Conservation (phyloP, 1,140 invertebrate genomes). For the Oryctes rhinoceros region DNA sequence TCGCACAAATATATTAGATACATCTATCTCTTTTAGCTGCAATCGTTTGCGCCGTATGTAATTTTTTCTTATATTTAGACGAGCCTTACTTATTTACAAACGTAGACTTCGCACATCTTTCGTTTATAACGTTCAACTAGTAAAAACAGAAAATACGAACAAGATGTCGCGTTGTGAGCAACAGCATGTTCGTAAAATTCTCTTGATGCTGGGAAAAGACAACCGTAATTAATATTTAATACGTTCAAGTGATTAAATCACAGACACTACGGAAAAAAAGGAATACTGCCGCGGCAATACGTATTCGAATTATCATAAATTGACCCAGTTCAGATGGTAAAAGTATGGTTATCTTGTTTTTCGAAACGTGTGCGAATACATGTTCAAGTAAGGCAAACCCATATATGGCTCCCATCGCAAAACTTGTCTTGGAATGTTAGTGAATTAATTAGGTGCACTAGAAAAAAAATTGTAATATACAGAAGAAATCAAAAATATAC, state of each 20-base stretch:
- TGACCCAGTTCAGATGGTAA: slow-evolving; percentile 8
- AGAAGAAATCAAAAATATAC: not conserved
- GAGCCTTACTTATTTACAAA: no score
- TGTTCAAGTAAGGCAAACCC: not conserved
- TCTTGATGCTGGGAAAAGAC: not conserved
- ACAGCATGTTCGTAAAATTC: not conserved
- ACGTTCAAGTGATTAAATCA: not conserved
- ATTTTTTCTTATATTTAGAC: no score
- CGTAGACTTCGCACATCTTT: no score
- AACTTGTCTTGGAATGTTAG: not conserved
- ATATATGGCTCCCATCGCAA: slow-evolving; percentile 6
- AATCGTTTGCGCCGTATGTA: no score
- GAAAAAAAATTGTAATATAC: not conserved
- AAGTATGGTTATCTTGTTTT: slow-evolving; percentile 13
- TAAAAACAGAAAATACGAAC: no score
- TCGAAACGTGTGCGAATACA: not conserved
- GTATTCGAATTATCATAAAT: not conserved
- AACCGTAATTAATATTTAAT: not conserved
- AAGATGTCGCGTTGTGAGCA: no score
- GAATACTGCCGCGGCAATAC: not conserved
- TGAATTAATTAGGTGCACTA: not conserved
- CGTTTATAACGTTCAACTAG: no score
- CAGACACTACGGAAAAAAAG: not conserved
- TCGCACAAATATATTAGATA: no score
- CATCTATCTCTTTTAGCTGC: no score